Evolutionary conservation across 2,888 invertebrate species (phyloP).

Genomic region (Heliothis peltigera): DNA sequence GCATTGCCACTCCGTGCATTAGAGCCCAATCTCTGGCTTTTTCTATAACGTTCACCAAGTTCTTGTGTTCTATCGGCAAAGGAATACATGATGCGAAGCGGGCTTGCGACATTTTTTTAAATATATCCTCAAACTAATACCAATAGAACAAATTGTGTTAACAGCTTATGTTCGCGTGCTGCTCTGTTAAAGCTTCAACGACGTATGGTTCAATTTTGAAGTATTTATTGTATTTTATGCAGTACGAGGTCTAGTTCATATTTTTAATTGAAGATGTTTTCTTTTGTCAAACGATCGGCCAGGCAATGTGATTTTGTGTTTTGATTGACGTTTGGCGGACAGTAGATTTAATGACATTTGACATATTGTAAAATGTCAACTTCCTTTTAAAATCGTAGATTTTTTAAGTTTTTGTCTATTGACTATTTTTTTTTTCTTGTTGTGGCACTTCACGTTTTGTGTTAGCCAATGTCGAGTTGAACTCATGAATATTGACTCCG

Average conservation of each 20-base stretch:
- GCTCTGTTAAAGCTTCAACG: constrained; percentile 6
- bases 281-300: constrained; percentile 1
- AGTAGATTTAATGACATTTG: not conserved
- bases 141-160: constrained; percentile 1
- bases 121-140: constrained; percentile 1
- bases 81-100: constrained; percentile 91
- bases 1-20: constrained; percentile 95
- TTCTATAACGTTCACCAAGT: constrained; percentile 91
- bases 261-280: not conserved
- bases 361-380: not conserved
- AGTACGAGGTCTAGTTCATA: constrained; percentile 9
- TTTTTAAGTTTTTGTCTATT: no score
- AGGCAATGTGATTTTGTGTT: constrained; percentile 15
- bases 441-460: no score
- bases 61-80: constrained; percentile 91
- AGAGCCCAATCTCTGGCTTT: constrained; percentile 96
- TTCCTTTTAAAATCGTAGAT: no score
- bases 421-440: no score
- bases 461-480: no score
- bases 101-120: constrained; percentile 79
- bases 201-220: constrained; percentile 38
- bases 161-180: constrained; percentile 11
- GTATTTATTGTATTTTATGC: constrained; percentile 29
- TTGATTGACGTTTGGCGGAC: not conserved
- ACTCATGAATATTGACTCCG: no score